phyloP scores from a whole-genome alignment of 2,113 vertebrate genomes.

The Lonchura striata region DNA sequence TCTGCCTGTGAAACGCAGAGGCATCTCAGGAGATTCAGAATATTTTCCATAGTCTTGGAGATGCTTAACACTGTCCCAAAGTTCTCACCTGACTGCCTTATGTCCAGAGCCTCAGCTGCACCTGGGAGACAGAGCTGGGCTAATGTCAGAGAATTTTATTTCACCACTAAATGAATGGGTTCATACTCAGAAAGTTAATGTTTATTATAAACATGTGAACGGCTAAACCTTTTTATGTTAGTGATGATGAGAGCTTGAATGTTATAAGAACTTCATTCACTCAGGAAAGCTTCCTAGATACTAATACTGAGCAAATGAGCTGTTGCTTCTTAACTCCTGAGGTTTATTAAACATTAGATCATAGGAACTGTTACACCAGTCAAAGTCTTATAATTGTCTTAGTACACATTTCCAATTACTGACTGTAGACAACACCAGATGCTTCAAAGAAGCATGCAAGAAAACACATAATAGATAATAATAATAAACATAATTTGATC shows the following conservation, averaged over 20 bases:
- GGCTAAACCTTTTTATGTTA: background rate
- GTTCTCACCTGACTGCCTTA: background rate
- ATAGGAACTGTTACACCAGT: background rate
- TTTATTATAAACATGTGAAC: background rate
- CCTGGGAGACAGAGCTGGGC: background rate
- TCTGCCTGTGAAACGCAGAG: background rate
- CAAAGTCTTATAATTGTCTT: background rate
- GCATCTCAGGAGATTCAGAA: background rate
- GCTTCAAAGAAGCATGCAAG: background rate
- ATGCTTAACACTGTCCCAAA: background rate
- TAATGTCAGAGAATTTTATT: background rate
- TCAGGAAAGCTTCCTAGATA: background rate
- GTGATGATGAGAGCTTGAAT: background rate
- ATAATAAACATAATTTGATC: background rate
- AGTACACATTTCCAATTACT: background rate
- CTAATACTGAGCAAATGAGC: background rate
- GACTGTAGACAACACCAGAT: background rate
- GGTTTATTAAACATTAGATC: background rate
- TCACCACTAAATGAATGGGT: background rate
- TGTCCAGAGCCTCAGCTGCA: background rate
- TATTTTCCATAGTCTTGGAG: background rate
- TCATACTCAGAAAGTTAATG: background rate
- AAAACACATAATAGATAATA: background rate
- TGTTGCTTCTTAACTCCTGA: background rate
- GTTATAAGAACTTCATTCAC: background rate